A percentile compares a stretch with the other conserved stretches of the same genome.
Conservation (phyloP, 2,888 invertebrate species). For the Uloborus plumipes region DNA sequence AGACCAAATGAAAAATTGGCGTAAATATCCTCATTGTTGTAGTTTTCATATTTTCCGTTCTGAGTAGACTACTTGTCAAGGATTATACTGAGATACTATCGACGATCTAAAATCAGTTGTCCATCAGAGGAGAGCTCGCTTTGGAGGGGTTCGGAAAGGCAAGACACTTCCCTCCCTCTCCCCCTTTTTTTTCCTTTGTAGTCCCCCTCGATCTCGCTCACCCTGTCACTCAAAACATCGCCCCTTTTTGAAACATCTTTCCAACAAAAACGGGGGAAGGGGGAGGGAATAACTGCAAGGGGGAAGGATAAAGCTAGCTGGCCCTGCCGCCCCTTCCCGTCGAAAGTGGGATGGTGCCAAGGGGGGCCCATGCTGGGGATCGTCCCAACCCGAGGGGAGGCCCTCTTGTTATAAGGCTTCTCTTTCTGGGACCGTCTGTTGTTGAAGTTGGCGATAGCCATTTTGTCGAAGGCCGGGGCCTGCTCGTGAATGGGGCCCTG, state of each 20-base stretch:
- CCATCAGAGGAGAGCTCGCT: conserved; percentile 4
- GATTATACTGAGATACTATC: no score
- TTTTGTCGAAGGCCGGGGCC: conserved; percentile 39
- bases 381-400: conserved; percentile 22
- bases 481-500: conserved; percentile 15
- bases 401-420: conserved; percentile 23
- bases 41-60: no score
- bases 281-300: not conserved
- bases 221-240: conserved; percentile 58
- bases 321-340: conserved; percentile 5
- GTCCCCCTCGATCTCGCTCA: conserved; percentile 6
- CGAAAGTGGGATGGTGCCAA: conserved; percentile 51
- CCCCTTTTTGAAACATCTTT: conserved; percentile 58
- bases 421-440: conserved; percentile 40
- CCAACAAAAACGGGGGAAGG: conserved; percentile 46
- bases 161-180: not conserved
- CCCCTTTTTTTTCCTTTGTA: conserved; percentile 1
- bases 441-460: conserved; percentile 40
- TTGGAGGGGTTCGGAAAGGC: not conserved
- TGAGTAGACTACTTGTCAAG: no score
- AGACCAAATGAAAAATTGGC: no score
- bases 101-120: not conserved
- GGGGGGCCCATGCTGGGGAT: conserved; percentile 44
- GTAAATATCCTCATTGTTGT: no score
- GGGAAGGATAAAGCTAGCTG: no score